Evolutionary conservation across 2,113 vertebrate species (phyloP).

Genomic region (Ginglymostoma cirratum): DNA sequence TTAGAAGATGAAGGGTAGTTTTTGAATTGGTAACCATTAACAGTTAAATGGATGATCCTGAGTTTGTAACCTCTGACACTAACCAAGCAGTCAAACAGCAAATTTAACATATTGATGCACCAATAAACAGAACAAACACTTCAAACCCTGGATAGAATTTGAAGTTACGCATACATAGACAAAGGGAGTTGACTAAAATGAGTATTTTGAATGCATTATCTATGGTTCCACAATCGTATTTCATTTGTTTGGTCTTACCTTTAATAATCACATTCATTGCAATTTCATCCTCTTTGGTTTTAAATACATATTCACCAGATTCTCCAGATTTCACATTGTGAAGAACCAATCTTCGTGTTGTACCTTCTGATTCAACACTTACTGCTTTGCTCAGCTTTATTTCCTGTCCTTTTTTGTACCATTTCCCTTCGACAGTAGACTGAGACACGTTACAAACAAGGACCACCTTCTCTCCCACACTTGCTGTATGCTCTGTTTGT

Average conservation of each 20-base stretch:
- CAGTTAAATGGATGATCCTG: neutral
- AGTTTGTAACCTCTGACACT: neutral
- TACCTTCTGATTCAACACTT: slow-evolving; percentile 39
- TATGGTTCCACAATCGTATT: neutral
- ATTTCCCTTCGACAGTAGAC: slow-evolving; percentile 44
- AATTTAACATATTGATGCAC: neutral
- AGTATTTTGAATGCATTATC: neutral
- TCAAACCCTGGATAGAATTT: neutral
- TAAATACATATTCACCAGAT: slow-evolving; percentile 39
- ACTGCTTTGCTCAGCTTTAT: slow-evolving; percentile 51
- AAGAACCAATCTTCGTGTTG: slow-evolving; percentile 40
- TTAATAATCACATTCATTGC: slow-evolving; percentile 40
- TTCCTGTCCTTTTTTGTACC: slow-evolving; percentile 45
- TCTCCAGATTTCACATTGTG: slow-evolving; percentile 37
- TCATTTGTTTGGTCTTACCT: slow-evolving; percentile 36
- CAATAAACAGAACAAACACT: neutral
- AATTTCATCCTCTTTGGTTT: slow-evolving; percentile 40
- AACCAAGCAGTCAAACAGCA: neutral
- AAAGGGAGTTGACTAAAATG: neutral
- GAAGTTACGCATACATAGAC: neutral
- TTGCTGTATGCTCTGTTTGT: slow-evolving; percentile 39
- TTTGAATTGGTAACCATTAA: neutral
- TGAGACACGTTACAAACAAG: slow-evolving; percentile 28
- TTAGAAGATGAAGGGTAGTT: neutral
- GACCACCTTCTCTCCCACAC: slow-evolving; percentile 16